Evolutionary conservation across 2,797 vertebrate species (phyloP).

Genomic region (Orientallactaga sibirica): DNA sequence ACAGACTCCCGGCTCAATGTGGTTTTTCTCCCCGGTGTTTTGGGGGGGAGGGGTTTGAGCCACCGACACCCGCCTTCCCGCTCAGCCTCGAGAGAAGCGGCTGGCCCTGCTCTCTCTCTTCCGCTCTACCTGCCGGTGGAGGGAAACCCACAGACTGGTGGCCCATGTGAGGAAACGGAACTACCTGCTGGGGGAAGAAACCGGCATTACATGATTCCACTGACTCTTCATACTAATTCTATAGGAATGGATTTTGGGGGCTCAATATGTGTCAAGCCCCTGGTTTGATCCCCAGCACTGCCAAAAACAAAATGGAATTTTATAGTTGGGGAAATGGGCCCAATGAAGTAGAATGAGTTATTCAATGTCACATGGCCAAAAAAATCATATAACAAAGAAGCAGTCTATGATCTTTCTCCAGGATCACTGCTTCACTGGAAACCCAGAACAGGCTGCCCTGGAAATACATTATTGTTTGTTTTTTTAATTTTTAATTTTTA

Average conservation of each 20-base stretch:
- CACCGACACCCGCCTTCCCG: too few relatives aligned
- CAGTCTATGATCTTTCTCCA: neutral
- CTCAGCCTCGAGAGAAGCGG: too few relatives aligned
- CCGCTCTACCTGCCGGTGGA: too few relatives aligned
- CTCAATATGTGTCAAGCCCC: too few relatives aligned
- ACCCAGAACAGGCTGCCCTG: neutral
- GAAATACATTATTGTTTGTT: neutral
- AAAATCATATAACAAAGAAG: neutral
- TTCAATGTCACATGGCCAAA: neutral
- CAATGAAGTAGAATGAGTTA: neutral
- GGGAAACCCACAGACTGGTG: too few relatives aligned
- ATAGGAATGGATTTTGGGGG: neutral
- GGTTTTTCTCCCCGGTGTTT: too few relatives aligned
- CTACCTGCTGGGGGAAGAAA: too few relatives aligned
- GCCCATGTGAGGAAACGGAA: too few relatives aligned
- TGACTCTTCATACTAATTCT: slow-evolving; percentile 26
- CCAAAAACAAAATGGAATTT: neutral
- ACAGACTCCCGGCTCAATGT: too few relatives aligned
- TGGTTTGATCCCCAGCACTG: neutral
- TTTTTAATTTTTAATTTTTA: too few relatives aligned
- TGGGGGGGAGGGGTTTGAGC: too few relatives aligned
- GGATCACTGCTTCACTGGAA: neutral
- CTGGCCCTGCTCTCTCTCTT: too few relatives aligned
- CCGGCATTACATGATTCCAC: neutral
- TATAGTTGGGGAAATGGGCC: neutral